Conservation (phyloP, 1,140 invertebrate genomes). For the Danaus melanippus region DNA sequence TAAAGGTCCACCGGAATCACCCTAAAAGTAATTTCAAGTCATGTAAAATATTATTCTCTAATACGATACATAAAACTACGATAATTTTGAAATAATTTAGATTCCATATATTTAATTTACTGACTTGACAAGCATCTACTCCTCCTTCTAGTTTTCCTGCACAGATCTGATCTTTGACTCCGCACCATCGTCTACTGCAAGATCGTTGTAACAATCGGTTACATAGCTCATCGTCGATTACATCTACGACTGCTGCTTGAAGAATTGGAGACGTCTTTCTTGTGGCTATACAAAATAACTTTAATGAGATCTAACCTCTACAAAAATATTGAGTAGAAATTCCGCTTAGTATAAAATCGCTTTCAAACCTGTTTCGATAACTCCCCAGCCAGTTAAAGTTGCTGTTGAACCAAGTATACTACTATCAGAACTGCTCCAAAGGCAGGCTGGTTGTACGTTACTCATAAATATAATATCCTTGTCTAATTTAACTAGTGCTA, state of each 20-base stretch:
- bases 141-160: slow-evolving; percentile 10
- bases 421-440: slow-evolving; percentile 29
- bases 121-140: slow-evolving; percentile 28
- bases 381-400: slow-evolving; percentile 39
- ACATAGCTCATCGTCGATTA: slow-evolving; percentile 29
- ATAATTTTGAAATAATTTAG: background rate
- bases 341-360: background rate
- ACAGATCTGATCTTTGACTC: slow-evolving; percentile 7
- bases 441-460: slow-evolving; percentile 34
- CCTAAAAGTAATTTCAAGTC: slow-evolving; percentile 56
- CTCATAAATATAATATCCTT: slow-evolving; percentile 19
- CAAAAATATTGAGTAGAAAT: background rate
- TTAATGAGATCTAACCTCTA: no score
- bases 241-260: slow-evolving; percentile 26
- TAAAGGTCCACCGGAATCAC: slow-evolving; percentile 80
- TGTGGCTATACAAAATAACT: slow-evolving; percentile 4
- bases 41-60: no score
- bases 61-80: background rate
- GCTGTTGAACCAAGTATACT: slow-evolving; percentile 19
- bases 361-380: slow-evolving; percentile 31
- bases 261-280: slow-evolving; percentile 27
- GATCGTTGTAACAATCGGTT: slow-evolving; percentile 4
- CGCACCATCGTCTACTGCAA: slow-evolving; percentile 12
- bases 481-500: slow-evolving; percentile 52
- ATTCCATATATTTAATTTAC: background rate